A percentile compares a stretch with the other conserved stretches of the same genome.
These are phyloP conservation scores for Prinia subflava DNA, from an alignment of 2,113 vertebrate genomes.

Conservation along the genomic window DNA sequence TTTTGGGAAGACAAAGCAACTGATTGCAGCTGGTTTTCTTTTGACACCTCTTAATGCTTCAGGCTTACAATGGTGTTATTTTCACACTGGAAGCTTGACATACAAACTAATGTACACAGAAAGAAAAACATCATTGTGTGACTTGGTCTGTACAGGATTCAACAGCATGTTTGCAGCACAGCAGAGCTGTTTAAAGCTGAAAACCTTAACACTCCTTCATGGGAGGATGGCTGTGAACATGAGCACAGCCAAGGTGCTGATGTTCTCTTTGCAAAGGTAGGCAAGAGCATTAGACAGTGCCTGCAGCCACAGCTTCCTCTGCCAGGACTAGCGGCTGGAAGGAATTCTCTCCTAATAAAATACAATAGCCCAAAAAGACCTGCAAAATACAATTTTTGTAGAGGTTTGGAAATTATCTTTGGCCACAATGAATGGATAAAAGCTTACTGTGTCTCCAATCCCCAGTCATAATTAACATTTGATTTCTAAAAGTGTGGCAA, in stretches of 20 bases:
- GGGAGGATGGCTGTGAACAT: neutral
- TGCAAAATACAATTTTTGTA: neutral
- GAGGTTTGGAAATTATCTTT: neutral
- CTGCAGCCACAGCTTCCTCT: neutral
- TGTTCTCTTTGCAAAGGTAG: neutral
- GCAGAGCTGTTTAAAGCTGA: neutral
- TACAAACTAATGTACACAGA: neutral
- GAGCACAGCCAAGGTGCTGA: neutral
- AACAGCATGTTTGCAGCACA: neutral
- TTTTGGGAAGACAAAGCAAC: neutral
- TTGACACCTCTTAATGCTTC: neutral
- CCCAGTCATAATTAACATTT: conserved; percentile 40
- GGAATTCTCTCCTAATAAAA: neutral
- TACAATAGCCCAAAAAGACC: neutral
- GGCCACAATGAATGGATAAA: neutral
- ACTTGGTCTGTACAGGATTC: neutral
- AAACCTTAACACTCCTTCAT: neutral
- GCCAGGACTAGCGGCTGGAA: neutral
- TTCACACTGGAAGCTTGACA: neutral
- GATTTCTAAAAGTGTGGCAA: conserved; percentile 41
- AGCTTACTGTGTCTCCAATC: neutral
- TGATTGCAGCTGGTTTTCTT: neutral
- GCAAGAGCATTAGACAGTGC: neutral
- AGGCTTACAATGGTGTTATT: neutral
- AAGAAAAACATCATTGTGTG: neutral